Conservation (phyloP, 2,888 invertebrate species). For the Caenorhabditis angaria region DNA sequence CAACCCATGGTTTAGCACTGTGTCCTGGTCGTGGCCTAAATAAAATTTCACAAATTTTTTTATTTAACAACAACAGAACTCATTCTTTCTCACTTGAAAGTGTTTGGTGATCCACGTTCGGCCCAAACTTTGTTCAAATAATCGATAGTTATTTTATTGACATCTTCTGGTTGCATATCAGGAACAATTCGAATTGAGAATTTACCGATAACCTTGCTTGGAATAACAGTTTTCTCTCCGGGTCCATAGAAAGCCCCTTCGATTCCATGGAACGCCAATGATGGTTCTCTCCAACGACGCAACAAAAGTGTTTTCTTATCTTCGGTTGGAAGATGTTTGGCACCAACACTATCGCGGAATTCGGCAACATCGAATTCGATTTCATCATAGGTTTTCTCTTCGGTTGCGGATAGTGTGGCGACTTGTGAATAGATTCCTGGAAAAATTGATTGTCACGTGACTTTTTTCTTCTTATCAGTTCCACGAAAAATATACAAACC, state of each 20-base stretch:
- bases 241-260: slow-evolving; percentile 92
- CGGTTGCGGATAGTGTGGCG: slow-evolving; percentile 75
- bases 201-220: slow-evolving; percentile 80
- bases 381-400: slow-evolving; percentile 79
- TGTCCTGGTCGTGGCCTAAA: slow-evolving; percentile 76
- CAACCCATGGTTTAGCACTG: slow-evolving; percentile 90
- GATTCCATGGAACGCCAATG: slow-evolving; percentile 90
- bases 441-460: slow-evolving; percentile 6
- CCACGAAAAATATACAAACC: slow-evolving; percentile 73
- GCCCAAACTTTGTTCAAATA: slow-evolving; percentile 84
- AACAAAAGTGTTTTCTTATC: slow-evolving; percentile 53
- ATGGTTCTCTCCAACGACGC: slow-evolving; percentile 53
- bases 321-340: slow-evolving; percentile 46
- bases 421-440: slow-evolving; percentile 82
- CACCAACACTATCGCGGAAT: slow-evolving; percentile 53
- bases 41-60: slow-evolving; percentile 18
- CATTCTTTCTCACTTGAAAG: slow-evolving; percentile 78
- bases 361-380: slow-evolving; percentile 84
- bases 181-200: slow-evolving; percentile 97
- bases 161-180: slow-evolving; percentile 84
- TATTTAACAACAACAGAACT: background rate
- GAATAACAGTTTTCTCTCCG: slow-evolving; percentile 84
- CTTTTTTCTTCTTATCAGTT: background rate
- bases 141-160: slow-evolving; percentile 78
- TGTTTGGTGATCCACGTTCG: slow-evolving; percentile 81